These are phyloP conservation scores for Orthosia gothica DNA, from an alignment of 2,888 invertebrate species.

Conservation along the genomic window DNA sequence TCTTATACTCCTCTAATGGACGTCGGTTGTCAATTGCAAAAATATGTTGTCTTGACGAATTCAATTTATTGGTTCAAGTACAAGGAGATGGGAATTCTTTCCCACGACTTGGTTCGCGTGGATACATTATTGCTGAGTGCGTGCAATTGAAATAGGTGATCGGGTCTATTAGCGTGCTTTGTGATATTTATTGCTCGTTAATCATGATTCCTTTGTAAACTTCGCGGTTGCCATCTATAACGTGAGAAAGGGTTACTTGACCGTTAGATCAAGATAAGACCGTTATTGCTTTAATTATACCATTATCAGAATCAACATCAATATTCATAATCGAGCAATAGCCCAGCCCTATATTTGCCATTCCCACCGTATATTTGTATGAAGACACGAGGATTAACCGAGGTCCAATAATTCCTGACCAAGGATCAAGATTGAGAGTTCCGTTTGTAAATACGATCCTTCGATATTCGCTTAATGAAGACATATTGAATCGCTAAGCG, in stretches of 20 bases:
- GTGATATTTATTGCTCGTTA: constrained; percentile 59
- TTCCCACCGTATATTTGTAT: constrained; percentile 52
- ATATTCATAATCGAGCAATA: constrained; percentile 29
- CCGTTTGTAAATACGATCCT: constrained; percentile 87
- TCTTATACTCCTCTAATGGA: constrained; percentile 80
- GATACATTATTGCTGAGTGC: constrained; percentile 68
- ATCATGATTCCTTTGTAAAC: constrained; percentile 55
- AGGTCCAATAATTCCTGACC: constrained; percentile 83
- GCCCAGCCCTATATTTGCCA: constrained; percentile 25
- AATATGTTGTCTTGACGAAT: constrained; percentile 86
- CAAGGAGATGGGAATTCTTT: constrained; percentile 77
- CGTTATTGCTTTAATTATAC: constrained; percentile 32
- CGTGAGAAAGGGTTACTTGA: constrained; percentile 53
- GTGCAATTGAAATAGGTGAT: constrained; percentile 70
- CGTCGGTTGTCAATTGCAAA: constrained; percentile 83
- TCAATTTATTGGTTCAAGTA: constrained; percentile 83
- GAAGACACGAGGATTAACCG: constrained; percentile 77
- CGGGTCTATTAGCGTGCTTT: constrained; percentile 64
- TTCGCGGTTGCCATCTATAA: constrained; percentile 18
- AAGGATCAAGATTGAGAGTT: constrained; percentile 89
- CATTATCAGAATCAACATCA: constrained; percentile 24
- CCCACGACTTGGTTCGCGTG: constrained; percentile 77
- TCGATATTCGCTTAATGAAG: constrained; percentile 91
- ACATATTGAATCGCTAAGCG: constrained; percentile 91
- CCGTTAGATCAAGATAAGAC: constrained; percentile 36